phyloP scores from a whole-genome alignment of 2,888 invertebrate species.

The Sphinx pinastri region DNA sequence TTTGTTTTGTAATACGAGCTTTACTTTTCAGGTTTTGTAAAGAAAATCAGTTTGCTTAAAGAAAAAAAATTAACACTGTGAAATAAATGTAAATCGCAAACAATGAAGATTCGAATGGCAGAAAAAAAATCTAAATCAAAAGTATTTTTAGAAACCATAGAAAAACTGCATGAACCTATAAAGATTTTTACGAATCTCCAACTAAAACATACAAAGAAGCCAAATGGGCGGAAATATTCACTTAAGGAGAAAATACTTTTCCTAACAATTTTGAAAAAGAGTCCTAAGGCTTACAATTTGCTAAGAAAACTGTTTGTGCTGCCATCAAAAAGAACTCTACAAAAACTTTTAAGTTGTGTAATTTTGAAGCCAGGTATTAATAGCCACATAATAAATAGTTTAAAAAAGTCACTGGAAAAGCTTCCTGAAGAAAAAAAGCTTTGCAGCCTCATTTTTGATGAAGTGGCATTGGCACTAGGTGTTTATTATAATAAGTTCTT shows the following conservation, averaged over 20 bases:
- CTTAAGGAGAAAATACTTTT: neutral
- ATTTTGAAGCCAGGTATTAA: neutral
- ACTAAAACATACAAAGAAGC: neutral
- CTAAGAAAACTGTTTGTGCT: conserved; percentile 34
- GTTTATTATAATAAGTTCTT: neutral
- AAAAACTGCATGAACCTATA: conserved; percentile 11
- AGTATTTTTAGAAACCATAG: neutral
- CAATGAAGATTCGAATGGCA: neutral
- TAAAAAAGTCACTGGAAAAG: neutral
- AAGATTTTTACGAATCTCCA: conserved; percentile 33
- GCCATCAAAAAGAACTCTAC: conserved; percentile 32
- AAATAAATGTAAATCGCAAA: neutral
- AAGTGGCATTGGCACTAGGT: conserved; percentile 1
- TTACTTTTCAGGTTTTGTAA: neutral
- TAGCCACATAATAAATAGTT: neutral
- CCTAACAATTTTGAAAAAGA: neutral
- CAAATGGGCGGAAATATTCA: neutral
- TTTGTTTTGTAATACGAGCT: neutral
- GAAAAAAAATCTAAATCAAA: neutral
- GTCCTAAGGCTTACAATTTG: neutral
- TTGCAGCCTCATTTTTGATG: conserved; percentile 9
- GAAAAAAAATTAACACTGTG: neutral
- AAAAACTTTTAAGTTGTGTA: neutral
- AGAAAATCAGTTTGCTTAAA: neutral
- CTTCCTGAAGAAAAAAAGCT: conserved; percentile 5